Evolutionary conservation across 2,888 invertebrate species (phyloP), one percentile per base, ranked within the genome.

Genomic region (Steinernema scapterisci): DNA sequence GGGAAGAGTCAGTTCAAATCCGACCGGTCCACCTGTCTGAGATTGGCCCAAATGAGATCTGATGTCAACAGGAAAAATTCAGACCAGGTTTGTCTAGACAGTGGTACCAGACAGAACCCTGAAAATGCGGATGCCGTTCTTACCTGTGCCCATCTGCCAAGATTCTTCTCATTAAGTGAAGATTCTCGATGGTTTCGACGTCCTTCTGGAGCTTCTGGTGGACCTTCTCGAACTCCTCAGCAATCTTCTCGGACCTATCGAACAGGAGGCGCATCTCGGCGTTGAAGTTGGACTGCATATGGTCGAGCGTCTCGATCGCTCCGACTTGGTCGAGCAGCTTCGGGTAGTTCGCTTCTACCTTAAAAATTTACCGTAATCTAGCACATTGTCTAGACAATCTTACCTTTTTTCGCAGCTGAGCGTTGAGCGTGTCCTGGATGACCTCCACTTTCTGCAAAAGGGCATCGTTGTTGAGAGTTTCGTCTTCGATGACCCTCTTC

Each of bases 281-380:
- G 74, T 81, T 77, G 31, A 84, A 82, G 13, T 77, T 77, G 54
- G 73, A 44, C 46, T 86, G 85, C 43, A 82, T 81, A 21, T 79
- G 78, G 76, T 86, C 85, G 11, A 86, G 76, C 1, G 82, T 78
- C 73, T 86, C 85, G 19, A 86, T 81, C 19, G 85, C 83, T 0
- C 82, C 81, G 1, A 84, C 85, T 76, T 86, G 86, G 70, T 86
- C 86, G 31, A 86, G 77, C 7, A 86, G 77, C 13, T 84, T 77
- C 0, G 85, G 82, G 7, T 85, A 82, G 77, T 86, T 86, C 43
- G 83, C 83, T 73, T 86, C 86, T 9, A 86, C 82, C 83, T 83
- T 11, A 63, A 82, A 6, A 2, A 25, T 9, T 13, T 38, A 38
- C 46, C 44, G 13, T 19, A 19, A 54, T 23, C 11, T 21, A 6